These are phyloP conservation scores for Nephrotoma flavescens DNA, from an alignment of 2,888 invertebrate genomes.

Conservation along the genomic window DNA sequence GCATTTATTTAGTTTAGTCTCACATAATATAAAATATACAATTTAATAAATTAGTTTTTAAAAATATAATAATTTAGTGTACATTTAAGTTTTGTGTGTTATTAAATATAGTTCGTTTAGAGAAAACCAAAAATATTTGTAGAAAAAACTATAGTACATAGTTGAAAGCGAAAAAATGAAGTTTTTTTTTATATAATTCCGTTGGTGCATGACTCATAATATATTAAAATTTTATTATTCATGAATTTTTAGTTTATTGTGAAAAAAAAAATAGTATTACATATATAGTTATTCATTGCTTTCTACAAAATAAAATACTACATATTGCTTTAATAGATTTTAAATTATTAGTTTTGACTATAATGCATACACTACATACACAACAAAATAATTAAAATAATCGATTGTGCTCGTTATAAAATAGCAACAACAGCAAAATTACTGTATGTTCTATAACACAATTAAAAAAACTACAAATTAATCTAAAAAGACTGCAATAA, in stretches of 20 bases:
- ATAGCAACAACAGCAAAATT: not conserved
- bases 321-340: not conserved
- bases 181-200: not conserved
- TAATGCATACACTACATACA: not conserved
- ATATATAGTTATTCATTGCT: not conserved
- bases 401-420: not conserved
- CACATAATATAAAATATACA: not conserved
- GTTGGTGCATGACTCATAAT: not conserved
- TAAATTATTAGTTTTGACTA: not conserved
- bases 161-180: not conserved
- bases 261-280: not conserved
- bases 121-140: not conserved
- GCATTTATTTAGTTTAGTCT: not conserved
- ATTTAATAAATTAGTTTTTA: not conserved
- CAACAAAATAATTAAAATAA: not conserved
- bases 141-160: not conserved
- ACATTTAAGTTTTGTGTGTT: not conserved
- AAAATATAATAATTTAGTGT: not conserved
- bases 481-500: not conserved
- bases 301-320: not conserved
- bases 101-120: not conserved
- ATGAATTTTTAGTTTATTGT: not conserved
- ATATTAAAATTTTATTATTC: not conserved
- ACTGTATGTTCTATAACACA: not conserved
- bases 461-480: not conserved